Conservation (phyloP, 37 sponge, comb jelly and placozoan genomes). For the Eunapius fragilis region DNA sequence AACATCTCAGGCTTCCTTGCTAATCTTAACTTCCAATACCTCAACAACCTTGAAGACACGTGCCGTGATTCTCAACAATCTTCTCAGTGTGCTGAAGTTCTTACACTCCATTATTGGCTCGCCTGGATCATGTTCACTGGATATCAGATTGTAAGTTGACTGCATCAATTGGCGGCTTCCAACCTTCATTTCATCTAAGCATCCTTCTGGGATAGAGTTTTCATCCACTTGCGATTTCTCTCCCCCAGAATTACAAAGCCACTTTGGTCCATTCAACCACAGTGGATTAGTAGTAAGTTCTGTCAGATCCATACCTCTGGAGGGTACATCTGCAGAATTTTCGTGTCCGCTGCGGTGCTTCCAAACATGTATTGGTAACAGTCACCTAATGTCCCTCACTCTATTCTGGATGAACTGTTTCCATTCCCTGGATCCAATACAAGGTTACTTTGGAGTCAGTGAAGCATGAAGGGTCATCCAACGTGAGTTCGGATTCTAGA, state of each 20-base stretch:
- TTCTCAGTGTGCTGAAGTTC: constrained; percentile 10
- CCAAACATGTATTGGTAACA: constrained; percentile 9
- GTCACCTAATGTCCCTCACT: constrained; percentile 6
- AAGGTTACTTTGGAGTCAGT: constrained; percentile 24
- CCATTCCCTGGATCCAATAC: constrained; percentile 35
- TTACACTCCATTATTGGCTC: constrained; percentile 14
- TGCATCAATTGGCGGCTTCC: not conserved
- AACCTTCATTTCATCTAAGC: constrained; percentile 11
- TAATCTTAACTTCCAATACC: not conserved
- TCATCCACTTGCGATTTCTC: not conserved
- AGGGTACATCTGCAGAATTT: constrained; percentile 39
- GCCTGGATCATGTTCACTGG: not conserved
- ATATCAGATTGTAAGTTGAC: not conserved
- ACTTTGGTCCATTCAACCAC: constrained; percentile 13
- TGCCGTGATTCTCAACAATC: constrained; percentile 32
- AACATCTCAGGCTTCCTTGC: not conserved
- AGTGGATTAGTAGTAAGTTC: constrained; percentile 7
- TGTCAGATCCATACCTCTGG: constrained; percentile 20
- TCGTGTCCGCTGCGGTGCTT: constrained; percentile 22
- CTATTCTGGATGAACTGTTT: constrained; percentile 42
- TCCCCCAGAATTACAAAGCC: not conserved
- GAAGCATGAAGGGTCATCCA: constrained; percentile 5
- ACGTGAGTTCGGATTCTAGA: constrained; percentile 3
- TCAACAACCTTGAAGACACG: constrained; percentile 17
- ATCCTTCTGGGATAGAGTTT: not conserved